phyloP scores from a whole-genome alignment of 2,888 invertebrate genomes.

The Tenthredo mesomela region DNA sequence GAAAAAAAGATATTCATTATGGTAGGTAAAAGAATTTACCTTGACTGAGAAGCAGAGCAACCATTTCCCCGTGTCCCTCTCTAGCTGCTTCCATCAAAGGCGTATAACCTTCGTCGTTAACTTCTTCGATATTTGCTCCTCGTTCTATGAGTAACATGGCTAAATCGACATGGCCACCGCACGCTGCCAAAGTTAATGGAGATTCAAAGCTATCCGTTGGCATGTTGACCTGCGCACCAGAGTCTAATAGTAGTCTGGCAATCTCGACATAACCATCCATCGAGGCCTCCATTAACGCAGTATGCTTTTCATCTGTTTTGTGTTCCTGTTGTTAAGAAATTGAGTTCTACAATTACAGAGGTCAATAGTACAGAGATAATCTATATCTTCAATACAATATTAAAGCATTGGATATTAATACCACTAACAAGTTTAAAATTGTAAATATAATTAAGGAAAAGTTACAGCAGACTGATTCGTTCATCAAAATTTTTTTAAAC shows the following conservation, averaged over 20 bases:
- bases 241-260: constrained; percentile 94
- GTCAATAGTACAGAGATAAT: no score
- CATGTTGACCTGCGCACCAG: constrained; percentile 99
- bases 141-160: constrained; percentile 97
- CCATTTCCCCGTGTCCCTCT: constrained; percentile 99
- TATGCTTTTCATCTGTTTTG: constrained; percentile 99
- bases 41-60: constrained; percentile 93
- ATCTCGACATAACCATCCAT: constrained; percentile 99
- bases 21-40: constrained; percentile 77
- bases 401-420: no score
- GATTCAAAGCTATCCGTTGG: constrained; percentile 99
- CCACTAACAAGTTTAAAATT: no score
- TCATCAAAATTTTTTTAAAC: no score
- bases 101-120: constrained; percentile 99
- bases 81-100: constrained; percentile 99
- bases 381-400: no score
- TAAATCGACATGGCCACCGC: constrained; percentile 98
- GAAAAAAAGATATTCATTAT: background rate
- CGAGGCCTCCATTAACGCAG: constrained; percentile 99
- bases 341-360: constrained; percentile 38
- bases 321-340: constrained; percentile 85
- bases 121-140: constrained; percentile 99
- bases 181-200: constrained; percentile 98
- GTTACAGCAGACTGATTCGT: no score
- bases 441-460: no score